phyloP scores from a whole-genome alignment of 2,113 vertebrate genomes.

The Silurus asotus region DNA sequence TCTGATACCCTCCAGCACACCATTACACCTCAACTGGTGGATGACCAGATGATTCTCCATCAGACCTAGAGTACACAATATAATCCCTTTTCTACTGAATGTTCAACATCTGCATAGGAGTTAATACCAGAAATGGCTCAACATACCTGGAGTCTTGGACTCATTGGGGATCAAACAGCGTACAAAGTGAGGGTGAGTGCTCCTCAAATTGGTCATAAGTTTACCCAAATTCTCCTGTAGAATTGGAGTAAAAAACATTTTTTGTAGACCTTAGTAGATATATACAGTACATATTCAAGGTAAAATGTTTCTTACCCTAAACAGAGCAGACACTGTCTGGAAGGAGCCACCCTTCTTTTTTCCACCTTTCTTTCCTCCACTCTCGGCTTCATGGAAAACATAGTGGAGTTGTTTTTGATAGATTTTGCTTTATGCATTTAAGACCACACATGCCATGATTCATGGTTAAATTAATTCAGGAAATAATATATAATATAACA shows the following conservation, averaged over 20 bases:
- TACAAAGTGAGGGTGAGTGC: constrained; percentile 83
- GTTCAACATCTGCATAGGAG: background rate
- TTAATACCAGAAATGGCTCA: background rate
- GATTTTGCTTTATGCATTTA: background rate
- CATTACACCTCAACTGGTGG: constrained; percentile 78
- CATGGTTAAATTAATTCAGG: background rate
- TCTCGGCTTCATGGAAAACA: constrained; percentile 3
- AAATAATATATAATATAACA: too few species aligned
- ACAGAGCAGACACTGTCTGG: constrained; percentile 86
- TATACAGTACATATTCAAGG: background rate
- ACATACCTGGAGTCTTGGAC: constrained; percentile 79
- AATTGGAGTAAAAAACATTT: background rate
- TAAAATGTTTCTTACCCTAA: constrained; percentile 64
- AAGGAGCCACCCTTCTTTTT: constrained; percentile 89
- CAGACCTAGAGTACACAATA: constrained; percentile 58
- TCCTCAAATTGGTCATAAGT: constrained; percentile 78
- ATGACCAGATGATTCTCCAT: constrained; percentile 81
- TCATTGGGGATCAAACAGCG: constrained; percentile 84
- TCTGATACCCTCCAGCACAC: constrained; percentile 78
- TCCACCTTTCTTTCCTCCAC: constrained; percentile 69
- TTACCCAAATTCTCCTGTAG: constrained; percentile 82
- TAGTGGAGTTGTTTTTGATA: background rate
- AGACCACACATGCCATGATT: background rate
- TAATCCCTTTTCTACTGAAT: background rate
- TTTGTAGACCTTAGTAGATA: background rate